These are phyloP conservation scores for Agrotis segetum DNA, from an alignment of 2,888 invertebrate genomes.

Conservation along the genomic window DNA sequence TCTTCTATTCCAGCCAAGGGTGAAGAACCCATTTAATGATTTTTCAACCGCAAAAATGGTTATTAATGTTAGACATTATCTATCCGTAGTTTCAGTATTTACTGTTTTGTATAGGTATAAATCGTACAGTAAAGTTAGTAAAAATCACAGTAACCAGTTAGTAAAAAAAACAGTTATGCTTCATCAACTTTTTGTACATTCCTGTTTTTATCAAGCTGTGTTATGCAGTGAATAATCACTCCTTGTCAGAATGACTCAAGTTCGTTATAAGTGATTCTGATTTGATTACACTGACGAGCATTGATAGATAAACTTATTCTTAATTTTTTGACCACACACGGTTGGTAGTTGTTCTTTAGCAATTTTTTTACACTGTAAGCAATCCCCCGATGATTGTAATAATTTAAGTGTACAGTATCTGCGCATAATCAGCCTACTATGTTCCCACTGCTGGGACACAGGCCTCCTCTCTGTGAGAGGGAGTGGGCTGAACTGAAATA, in stretches of 20 bases:
- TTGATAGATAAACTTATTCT: neutral
- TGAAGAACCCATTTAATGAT: too few relatives aligned
- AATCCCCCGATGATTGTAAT: neutral
- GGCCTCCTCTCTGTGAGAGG: too few relatives aligned
- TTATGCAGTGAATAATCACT: conserved; percentile 11
- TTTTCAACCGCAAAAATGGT: too few relatives aligned
- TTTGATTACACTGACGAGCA: conserved; percentile 22
- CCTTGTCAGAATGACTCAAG: conserved; percentile 7
- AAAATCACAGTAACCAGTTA: neutral
- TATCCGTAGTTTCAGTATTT: too few relatives aligned
- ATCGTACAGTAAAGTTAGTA: neutral
- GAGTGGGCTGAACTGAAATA: too few relatives aligned
- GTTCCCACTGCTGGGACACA: too few relatives aligned
- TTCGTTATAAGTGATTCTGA: conserved; percentile 9
- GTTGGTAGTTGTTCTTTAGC: too few relatives aligned
- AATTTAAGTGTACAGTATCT: neutral
- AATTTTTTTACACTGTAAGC: too few relatives aligned
- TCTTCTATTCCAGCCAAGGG: too few relatives aligned
- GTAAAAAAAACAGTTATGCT: neutral
- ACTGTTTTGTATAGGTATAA: too few relatives aligned
- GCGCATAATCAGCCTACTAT: too few relatives aligned
- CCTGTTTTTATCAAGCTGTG: neutral
- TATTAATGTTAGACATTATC: too few relatives aligned
- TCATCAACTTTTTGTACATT: neutral
- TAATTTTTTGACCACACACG: conserved; percentile 24